phyloP scores from a whole-genome alignment of 2,113 vertebrate species.

The Craseonycteris thonglongyai region DNA sequence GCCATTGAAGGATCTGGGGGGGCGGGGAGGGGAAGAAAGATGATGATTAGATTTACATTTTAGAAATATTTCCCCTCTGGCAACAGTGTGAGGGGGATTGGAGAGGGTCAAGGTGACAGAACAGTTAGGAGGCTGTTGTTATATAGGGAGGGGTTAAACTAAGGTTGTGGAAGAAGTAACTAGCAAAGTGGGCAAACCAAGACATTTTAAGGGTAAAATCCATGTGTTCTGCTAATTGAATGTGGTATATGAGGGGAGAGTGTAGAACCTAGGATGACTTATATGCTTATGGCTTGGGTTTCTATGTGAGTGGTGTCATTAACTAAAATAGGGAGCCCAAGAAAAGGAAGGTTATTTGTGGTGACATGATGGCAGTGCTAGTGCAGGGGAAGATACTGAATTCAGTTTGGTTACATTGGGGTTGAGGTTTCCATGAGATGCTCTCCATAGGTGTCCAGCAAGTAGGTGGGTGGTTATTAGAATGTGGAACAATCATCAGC shows the following conservation, averaged over 20 bases:
- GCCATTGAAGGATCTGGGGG: not conserved
- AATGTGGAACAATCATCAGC: not conserved
- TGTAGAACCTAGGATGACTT: constrained; percentile 37
- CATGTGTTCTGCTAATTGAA: not conserved
- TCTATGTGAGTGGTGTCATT: not conserved
- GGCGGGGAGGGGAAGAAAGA: not conserved
- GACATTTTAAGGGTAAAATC: not conserved
- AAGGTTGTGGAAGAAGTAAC: not conserved
- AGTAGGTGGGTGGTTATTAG: not conserved
- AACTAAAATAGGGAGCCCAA: not conserved
- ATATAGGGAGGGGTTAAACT: not conserved
- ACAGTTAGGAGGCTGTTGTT: not conserved
- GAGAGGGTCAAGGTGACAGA: not conserved
- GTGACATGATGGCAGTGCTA: not conserved
- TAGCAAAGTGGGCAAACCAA: not conserved
- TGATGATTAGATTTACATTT: not conserved
- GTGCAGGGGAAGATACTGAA: not conserved
- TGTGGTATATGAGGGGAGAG: not conserved
- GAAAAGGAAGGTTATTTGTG: not conserved
- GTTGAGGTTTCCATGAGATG: not conserved
- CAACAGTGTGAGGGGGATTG: not conserved
- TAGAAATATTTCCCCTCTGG: not conserved
- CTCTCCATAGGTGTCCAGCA: not conserved
- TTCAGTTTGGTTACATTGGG: not conserved
- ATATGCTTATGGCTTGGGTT: not conserved